A percentile compares a stretch with the other conserved stretches of the same genome.
These are phyloP conservation scores for Halcyon malimbica DNA, from an alignment of 2,113 vertebrate species.

Conservation along the genomic window DNA sequence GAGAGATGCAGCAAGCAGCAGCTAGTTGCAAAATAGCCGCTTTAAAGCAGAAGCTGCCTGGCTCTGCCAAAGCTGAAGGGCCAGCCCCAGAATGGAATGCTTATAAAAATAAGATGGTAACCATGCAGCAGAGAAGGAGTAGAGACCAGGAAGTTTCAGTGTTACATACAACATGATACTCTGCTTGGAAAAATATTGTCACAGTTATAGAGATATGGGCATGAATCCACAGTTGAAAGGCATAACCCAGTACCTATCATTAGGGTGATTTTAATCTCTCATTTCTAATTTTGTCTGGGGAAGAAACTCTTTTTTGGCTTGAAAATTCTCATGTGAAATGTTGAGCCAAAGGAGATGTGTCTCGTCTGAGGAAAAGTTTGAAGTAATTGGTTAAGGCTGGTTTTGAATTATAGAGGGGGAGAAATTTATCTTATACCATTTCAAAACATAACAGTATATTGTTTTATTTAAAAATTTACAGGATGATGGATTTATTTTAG, in stretches of 20 bases:
- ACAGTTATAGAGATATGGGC: constrained; percentile 8
- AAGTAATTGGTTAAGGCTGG: constrained; percentile 50
- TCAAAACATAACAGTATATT: background rate
- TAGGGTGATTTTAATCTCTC: constrained; percentile 48
- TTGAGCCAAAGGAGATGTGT: constrained; percentile 44
- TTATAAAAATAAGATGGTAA: constrained; percentile 71
- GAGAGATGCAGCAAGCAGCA: constrained; percentile 45
- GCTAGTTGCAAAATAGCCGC: constrained; percentile 52
- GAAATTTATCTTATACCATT: background rate
- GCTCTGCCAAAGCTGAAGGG: constrained; percentile 45
- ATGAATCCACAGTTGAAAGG: constrained; percentile 25
- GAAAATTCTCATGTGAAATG: constrained; percentile 41
- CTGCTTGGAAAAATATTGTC: constrained; percentile 69
- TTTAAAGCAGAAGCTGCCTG: constrained; percentile 61
- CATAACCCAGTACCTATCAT: constrained; percentile 47
- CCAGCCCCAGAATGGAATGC: constrained; percentile 61
- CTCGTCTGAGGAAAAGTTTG: constrained; percentile 45
- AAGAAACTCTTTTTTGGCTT: constrained; percentile 41
- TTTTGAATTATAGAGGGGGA: constrained; percentile 1
- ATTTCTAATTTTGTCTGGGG: constrained; percentile 46
- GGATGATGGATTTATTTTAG: constrained; percentile 27
- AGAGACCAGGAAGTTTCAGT: constrained; percentile 67
- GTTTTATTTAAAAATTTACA: constrained; percentile 2
- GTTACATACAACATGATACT: constrained; percentile 55
- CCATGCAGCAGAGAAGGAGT: constrained; percentile 45